Base-by-base conservation (phyloP, 2,888 invertebrate species). In the Punctoribates punctum region DNA sequence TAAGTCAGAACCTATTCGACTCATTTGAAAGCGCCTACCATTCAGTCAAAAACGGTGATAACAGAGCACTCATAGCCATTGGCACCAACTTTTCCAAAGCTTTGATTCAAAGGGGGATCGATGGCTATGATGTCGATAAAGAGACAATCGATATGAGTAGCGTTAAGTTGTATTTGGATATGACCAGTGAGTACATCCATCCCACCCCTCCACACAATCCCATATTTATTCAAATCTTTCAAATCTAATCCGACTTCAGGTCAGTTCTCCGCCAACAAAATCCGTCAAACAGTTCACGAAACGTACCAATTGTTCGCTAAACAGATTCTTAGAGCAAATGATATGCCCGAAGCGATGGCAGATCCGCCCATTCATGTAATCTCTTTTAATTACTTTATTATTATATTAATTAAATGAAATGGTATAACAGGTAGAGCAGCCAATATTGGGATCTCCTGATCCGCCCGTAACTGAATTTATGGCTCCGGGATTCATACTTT, bases 401-500 rank as follows among this genome's bases (percentile, higher is more conserved):
- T 9, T 42, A 42, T 42, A 42, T 9, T 42, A 15, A 48, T 48
- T 48, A 2, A 48, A 15, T 48, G 17, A 48, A 42, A 48, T 48
- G 6, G 6, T 8, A 11, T 17, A 17, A 54, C 20, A 54, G 54
- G 54, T 77, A 20, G 51, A 70, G 20, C 54, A 34, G 11, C 77
- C 77, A 15, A 42, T 77, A 4, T 60, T 57, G 13, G 77, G 77
- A 2, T 54, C 48, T 29, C 57, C 54, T 0, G 90, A 93, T 83
- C 94, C 95, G 4, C 93, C 92, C 13, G 96, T 96, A 83, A 95
- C 94, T 0, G 94, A 96, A 84, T 96, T 96, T 85, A 95, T 96
- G 77, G 95, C 96, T 17, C 95, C 96, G 62, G 96, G 96, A 80
- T 94, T 96, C 78, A 95, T 96, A 81, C 86, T 95, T 80, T 42